Conservation (phyloP, 2,888 invertebrate genomes). For the Andrena dorsata region DNA sequence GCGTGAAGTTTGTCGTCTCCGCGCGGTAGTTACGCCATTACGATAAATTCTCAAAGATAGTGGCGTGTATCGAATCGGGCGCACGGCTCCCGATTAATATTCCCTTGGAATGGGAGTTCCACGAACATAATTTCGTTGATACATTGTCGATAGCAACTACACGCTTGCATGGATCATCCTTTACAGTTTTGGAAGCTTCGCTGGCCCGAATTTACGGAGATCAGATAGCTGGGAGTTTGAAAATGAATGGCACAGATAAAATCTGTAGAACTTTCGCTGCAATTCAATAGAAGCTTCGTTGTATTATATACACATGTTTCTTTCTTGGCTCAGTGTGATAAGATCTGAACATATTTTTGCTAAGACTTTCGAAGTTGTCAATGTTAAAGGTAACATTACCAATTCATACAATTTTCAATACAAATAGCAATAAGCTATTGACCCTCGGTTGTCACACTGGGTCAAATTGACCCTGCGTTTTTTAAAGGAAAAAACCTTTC, state of each 20-base stretch:
- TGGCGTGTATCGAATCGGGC: constrained; percentile 9
- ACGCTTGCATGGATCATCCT: too few species aligned
- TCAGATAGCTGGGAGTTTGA: too few species aligned
- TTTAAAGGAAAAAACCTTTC: too few species aligned
- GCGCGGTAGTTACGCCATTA: constrained; percentile 8
- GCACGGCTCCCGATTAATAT: constrained; percentile 13
- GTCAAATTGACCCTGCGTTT: too few species aligned
- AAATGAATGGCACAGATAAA: not conserved
- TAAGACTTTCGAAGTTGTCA: too few species aligned
- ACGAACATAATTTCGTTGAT: not conserved
- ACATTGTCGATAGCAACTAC: not conserved
- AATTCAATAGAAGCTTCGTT: not conserved
- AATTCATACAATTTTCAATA: too few species aligned
- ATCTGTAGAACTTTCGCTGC: not conserved
- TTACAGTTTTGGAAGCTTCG: not conserved
- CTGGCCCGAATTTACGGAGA: not conserved
- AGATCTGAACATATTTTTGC: too few species aligned
- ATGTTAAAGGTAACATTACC: too few species aligned
- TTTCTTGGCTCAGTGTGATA: not conserved
- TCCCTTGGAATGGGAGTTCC: not conserved
- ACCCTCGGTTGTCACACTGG: too few species aligned
- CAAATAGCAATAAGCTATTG: too few species aligned
- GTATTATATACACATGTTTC: not conserved
- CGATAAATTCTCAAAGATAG: constrained; percentile 12
- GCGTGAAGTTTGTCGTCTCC: not conserved